Evolutionary conservation across 2,888 invertebrate genomes (phyloP).

Genomic region (Pyrocoelia pectoralis): DNA sequence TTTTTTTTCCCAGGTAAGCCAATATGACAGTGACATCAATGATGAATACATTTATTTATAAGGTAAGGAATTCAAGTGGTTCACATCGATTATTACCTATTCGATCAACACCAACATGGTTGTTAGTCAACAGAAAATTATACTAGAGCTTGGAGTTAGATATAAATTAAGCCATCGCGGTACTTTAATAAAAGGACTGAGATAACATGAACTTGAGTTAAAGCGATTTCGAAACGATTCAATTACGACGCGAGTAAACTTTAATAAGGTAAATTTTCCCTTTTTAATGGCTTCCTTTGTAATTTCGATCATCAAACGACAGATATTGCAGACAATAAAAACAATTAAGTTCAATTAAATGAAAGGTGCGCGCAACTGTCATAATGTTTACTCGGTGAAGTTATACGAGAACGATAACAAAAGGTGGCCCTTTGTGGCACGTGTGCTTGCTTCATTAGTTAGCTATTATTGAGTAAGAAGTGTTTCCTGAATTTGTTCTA

Average conservation of each 20-base stretch:
- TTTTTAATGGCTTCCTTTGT: not conserved
- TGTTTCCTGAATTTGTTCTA: conserved; percentile 12
- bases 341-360: conserved; percentile 9
- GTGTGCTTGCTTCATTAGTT: conserved; percentile 24
- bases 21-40: not conserved
- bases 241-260: not conserved
- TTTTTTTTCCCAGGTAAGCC: not conserved
- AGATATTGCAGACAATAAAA: conserved; percentile 3
- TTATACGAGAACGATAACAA: conserved; percentile 15
- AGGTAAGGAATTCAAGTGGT: not conserved
- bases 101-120: not conserved
- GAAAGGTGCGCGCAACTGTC: conserved; percentile 9
- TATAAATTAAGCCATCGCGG: conserved; percentile 21
- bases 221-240: not conserved
- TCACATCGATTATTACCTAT: not conserved
- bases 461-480: conserved; percentile 22
- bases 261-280: not conserved
- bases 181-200: conserved; percentile 18
- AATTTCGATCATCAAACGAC: not conserved
- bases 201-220: conserved; percentile 7
- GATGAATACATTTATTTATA: not conserved
- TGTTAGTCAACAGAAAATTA: conserved; percentile 7
- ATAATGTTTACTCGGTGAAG: conserved; percentile 18
- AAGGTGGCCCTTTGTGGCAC: conserved; percentile 18
- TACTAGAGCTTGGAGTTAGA: conserved; percentile 6